Base-by-base conservation (phyloP, 2,888 invertebrate species). In the Drosophila mettleri region DNA sequence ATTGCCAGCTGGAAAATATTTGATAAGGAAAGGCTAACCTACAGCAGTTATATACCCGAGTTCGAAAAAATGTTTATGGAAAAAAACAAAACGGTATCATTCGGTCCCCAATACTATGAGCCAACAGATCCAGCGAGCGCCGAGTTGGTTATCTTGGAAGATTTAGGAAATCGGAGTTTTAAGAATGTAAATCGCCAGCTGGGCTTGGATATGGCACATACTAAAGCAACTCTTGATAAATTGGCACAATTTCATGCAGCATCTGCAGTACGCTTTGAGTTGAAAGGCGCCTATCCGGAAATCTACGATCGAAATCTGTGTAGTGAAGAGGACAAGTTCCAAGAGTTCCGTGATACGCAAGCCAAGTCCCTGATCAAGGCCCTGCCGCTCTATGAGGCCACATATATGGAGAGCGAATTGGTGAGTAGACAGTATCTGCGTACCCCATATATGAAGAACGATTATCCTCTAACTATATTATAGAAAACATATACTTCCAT, bases 201-300 rank as follows among this genome's bases (percentile, higher is more conserved):
- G 7, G 91, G 91, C 4, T 75, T 93, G n/a, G 92, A 93, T 66
- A 48, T 92, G 46, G 74, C 74, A 1, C 93, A 93, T 62, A 80
- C 92, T 0, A 86, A 87, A 70, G 36, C 92, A 8, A 89, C 90
- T 0, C 59, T 93, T 0, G 79, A 83, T 18, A 88, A 92, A 1
- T 64, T 93, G 59, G 93, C 93, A 0, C 90, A 91, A 55, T 93
- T 93, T 52, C 93, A 93, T 80, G 93, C 93, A 0, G 90, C 93
- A 0, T 93, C 93, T 1, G 91, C 93, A 0, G 92, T 92, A 0
- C 84, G 90, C 38, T 93, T 91, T 59, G 84, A 90, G 6, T 88
- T 67, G 0, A 79, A 89, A 7, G 91, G 90, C 4, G 54, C 81
- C 5, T 91, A 85, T 75, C 78, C 84, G 0, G 64, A 78, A 0